Base-by-base conservation (phyloP, 2,888 invertebrate genomes). In the Cheilosia variabilis region DNA sequence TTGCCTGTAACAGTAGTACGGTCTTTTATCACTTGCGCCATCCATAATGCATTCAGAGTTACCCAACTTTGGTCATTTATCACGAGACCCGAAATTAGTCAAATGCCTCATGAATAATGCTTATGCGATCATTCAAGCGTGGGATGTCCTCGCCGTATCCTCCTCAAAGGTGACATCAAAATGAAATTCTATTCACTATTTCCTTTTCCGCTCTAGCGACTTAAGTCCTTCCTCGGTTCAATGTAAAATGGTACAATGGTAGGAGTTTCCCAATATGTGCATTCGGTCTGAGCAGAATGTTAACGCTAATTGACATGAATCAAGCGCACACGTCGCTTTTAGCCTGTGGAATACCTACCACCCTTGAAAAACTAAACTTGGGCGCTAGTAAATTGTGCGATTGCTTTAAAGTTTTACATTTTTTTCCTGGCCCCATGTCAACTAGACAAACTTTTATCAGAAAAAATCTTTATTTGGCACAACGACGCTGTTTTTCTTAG, bases 101-200 rank as follows among this genome's bases (percentile, higher is more conserved):
- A 78, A 78, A 73, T 65, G 78, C 62, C 78, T 83, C 10, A 57
- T 73, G 68, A 73, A 79, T 83, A 83, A 82, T 82, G 77, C 60
- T 66, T 58, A 47, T 80, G 68, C 63, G 62, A 75, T 81, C 53
- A 66, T 66, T 82, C 55, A 43, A 57, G 79, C 60, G 43, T 22
- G 37, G 41, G 53, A 57, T n/a, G n/a, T 15, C 43, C 60, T 43
- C 43, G 7, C 37, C 43, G 52, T 73, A 52, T 63, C 52, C 10
- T 55, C 52, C n/a, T 22, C 31, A 9, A 52, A 58, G 15, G 50
- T 77, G 52, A 37, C 19, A 22, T 57, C 10, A 63, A 73, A 53
- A 17, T 31, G 31, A 53, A 52, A 37, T 24, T 19, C 17, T 17
- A 22, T 17, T 13, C 45, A 7, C 17, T 45, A 5, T 4, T 2